phyloP scores from a whole-genome alignment of 2,888 invertebrate species.

The Lithophane semibrunnea region DNA sequence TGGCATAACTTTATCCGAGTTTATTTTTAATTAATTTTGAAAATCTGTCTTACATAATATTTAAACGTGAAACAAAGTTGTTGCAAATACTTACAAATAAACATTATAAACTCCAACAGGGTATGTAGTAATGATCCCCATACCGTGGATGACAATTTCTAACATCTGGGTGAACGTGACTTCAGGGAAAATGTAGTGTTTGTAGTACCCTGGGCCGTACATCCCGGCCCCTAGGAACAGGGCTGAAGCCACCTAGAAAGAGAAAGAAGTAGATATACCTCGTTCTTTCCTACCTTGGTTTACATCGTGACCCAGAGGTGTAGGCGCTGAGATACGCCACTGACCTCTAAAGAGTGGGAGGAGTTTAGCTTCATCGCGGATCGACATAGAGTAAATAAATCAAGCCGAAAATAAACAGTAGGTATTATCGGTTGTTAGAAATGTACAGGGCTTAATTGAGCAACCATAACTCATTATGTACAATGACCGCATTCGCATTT shows the following conservation, averaged over 20 bases:
- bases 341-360: not conserved
- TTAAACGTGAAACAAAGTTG: not conserved
- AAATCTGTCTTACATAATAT: not conserved
- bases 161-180: constrained; percentile 94
- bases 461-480: too few relatives aligned
- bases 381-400: not conserved
- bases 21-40: not conserved
- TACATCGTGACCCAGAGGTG: not conserved
- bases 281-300: not conserved
- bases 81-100: constrained; percentile 92
- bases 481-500: too few relatives aligned
- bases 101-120: constrained; percentile 97
- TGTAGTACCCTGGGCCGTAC: constrained; percentile 95
- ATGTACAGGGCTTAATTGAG: too few relatives aligned
- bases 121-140: constrained; percentile 94
- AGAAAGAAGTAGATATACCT: not conserved
- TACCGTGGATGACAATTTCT: constrained; percentile 94
- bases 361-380: not conserved
- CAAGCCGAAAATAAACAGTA: not conserved
- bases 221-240: constrained; percentile 89
- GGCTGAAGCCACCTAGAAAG: constrained; percentile 81
- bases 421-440: too few relatives aligned
- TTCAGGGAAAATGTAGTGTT: constrained; percentile 91
- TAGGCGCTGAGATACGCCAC: not conserved
- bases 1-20: not conserved